A percentile compares a stretch with the other conserved stretches of the same genome.
Evolutionary conservation across 2,888 invertebrate species (phyloP).

Genomic region (Vesta saturnalis): DNA sequence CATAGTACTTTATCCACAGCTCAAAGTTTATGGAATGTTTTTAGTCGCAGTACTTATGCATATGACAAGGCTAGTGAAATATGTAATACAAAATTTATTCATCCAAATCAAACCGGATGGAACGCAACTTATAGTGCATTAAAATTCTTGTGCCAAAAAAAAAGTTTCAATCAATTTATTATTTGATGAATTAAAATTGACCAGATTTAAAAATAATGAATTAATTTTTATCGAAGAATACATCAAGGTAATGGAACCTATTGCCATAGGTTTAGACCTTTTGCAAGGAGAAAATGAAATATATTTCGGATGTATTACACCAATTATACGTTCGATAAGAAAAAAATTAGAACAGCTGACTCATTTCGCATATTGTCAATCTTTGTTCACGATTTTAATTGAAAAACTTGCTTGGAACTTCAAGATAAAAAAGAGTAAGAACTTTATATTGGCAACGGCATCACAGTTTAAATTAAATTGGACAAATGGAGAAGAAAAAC

Average conservation of each 20-base stretch:
- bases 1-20: not conserved
- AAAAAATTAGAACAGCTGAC: not conserved
- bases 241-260: not conserved
- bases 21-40: constrained; percentile 2
- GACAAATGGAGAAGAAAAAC: constrained; percentile 5
- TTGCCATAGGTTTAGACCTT: constrained; percentile 13
- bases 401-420: constrained; percentile 7
- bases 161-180: not conserved
- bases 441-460: constrained; percentile 2
- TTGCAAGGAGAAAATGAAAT: constrained; percentile 1
- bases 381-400: not conserved
- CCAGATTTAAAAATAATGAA: not conserved
- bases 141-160: not conserved
- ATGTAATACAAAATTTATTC: not conserved
- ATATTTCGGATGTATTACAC: constrained; percentile 1
- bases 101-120: constrained; percentile 2
- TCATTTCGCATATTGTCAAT: not conserved
- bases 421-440: not conserved
- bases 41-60: not conserved
- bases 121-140: constrained; percentile 1
- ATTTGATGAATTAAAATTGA: not conserved
- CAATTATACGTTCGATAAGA: not conserved
- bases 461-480: constrained; percentile 2
- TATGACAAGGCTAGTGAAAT: not conserved
- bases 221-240: constrained; percentile 9